Evolutionary conservation across 2,113 vertebrate species (phyloP).

Genomic region (Aramus guarauna): DNA sequence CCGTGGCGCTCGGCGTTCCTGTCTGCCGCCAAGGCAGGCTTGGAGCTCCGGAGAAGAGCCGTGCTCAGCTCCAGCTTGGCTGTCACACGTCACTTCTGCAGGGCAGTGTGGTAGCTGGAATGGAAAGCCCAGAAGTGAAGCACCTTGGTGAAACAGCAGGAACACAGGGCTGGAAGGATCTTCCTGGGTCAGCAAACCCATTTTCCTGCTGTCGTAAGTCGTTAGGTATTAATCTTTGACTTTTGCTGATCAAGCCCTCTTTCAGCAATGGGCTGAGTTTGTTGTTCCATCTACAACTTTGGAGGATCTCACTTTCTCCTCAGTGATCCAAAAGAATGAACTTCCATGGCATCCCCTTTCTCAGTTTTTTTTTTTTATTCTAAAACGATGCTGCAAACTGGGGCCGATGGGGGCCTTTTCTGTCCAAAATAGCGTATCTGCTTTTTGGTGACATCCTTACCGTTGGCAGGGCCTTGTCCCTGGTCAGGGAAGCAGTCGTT

Average conservation of each 20-base stretch:
- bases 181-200: not conserved
- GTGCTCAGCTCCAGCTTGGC: not conserved
- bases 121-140: not conserved
- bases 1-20: accelerated
- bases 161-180: not conserved
- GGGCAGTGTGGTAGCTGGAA: not conserved
- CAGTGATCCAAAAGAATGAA: not conserved
- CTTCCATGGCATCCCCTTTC: not conserved
- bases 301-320: not conserved
- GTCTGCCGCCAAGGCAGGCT: not conserved
- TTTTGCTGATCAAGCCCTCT: not conserved
- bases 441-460: not conserved
- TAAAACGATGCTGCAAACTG: not conserved
- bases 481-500: not conserved
- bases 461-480: not conserved
- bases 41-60: not conserved
- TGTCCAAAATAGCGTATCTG: not conserved
- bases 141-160: not conserved
- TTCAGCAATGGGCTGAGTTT: not conserved
- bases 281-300: not conserved
- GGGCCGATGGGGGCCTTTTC: not conserved
- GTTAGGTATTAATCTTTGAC: not conserved
- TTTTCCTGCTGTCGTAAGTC: not conserved
- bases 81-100: not conserved
- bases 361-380: not conserved